Percentiles rank a stretch among this genome's conserved stretches.
Evolutionary conservation across 2,797 vertebrate genomes (phyloP).

Genomic region (Artibeus jamaicensis): DNA sequence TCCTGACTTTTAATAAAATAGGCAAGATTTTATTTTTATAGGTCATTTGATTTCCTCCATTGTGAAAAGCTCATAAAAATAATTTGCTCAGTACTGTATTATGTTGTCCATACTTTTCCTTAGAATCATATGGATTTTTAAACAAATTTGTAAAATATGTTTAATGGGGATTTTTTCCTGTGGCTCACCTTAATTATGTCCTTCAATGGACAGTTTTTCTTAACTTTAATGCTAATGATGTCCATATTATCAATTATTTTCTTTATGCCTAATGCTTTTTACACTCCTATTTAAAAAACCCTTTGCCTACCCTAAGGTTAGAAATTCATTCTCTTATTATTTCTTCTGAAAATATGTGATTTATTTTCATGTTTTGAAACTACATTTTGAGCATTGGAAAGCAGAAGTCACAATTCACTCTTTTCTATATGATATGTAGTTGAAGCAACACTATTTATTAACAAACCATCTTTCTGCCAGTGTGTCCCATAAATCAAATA

Average conservation of each 20-base stretch:
- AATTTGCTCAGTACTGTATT: not conserved
- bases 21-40: not conserved
- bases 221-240: not conserved
- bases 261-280: not conserved
- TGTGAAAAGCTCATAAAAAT: not conserved
- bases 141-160: not conserved
- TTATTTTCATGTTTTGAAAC: not conserved
- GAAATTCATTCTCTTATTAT: not conserved
- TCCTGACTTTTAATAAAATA: not conserved
- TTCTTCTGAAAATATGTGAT: not conserved
- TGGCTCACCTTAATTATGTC: not conserved
- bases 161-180: not conserved
- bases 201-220: not conserved
- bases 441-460: not conserved
- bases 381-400: not conserved
- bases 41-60: not conserved
- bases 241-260: not conserved
- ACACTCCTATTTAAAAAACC: not conserved
- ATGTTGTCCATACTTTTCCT: not conserved
- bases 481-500: not conserved
- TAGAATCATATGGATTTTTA: not conserved
- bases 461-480: not conserved
- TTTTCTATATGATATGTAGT: not conserved
- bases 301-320: not conserved
- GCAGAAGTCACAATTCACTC: not conserved